These are phyloP conservation scores for Sitta europaea DNA, from an alignment of 2,113 vertebrate species.

Conservation along the genomic window DNA sequence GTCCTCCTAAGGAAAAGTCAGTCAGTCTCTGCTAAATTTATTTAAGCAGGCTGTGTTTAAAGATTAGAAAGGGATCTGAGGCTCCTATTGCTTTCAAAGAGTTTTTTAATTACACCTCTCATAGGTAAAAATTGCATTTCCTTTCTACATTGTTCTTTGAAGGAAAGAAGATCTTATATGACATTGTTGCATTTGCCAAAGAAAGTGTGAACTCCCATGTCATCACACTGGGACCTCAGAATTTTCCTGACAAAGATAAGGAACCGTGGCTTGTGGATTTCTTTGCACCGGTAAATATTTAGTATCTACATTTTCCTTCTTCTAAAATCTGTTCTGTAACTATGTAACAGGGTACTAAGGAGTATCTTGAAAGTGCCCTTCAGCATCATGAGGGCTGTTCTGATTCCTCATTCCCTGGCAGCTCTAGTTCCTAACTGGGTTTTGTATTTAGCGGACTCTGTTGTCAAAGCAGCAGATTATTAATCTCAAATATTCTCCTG, in stretches of 20 bases:
- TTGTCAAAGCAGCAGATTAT: not conserved
- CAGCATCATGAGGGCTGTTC: not conserved
- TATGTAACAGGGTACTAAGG: not conserved
- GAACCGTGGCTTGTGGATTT: constrained; percentile 98
- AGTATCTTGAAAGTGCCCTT: not conserved
- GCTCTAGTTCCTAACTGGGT: not conserved
- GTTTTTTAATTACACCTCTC: not conserved
- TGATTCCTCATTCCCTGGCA: not conserved
- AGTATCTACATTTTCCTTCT: not conserved
- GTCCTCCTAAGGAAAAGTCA: not conserved
- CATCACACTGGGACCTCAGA: constrained; percentile 89
- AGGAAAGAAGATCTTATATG: constrained; percentile 93
- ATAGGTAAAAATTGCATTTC: not conserved
- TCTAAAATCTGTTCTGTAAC: not conserved
- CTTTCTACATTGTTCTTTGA: not conserved
- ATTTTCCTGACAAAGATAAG: constrained; percentile 90
- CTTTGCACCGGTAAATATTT: constrained; percentile 89
- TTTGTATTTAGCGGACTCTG: not conserved
- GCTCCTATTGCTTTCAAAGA: not conserved
- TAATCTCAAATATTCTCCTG: not conserved
- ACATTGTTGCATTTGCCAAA: constrained; percentile 92
- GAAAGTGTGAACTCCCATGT: constrained; percentile 93
- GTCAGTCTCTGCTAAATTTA: not conserved
- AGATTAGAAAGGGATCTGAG: not conserved
- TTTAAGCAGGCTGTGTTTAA: not conserved